Percentiles rank a stretch among this genome's conserved stretches.
Evolutionary conservation across 2,888 invertebrate genomes (phyloP).

Genomic region (Rugalucina vietnamica): DNA sequence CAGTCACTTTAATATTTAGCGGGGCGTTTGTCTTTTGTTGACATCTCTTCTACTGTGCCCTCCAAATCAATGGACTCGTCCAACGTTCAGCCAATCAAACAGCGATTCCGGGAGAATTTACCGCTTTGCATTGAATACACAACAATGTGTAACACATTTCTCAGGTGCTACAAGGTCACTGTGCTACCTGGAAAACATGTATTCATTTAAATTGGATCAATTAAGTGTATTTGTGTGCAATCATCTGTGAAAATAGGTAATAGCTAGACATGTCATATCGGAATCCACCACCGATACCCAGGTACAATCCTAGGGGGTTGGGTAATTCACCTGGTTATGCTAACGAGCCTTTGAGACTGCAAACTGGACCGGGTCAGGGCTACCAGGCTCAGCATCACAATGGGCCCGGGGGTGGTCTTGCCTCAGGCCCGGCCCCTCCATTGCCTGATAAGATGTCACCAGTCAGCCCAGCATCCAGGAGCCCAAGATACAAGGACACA

Average conservation of each 20-base stretch:
- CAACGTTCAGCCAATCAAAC: neutral
- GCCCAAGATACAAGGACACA: constrained; percentile 61
- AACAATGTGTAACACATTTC: neutral
- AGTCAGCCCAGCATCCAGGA: constrained; percentile 58
- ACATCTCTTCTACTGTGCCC: neutral
- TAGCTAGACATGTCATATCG: constrained; percentile 11
- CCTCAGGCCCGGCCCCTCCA: neutral
- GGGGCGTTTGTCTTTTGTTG: too few species aligned
- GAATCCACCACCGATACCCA: constrained; percentile 58
- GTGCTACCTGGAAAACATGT: neutral
- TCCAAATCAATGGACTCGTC: neutral
- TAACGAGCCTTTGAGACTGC: constrained; percentile 61
- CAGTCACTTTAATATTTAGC: too few species aligned
- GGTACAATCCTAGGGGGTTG: constrained; percentile 45
- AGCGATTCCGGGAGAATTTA: neutral
- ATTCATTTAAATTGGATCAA: neutral
- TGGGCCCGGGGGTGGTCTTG: constrained; percentile 31
- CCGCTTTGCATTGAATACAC: neutral
- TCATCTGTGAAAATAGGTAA: neutral
- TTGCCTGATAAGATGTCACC: constrained; percentile 45
- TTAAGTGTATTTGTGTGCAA: neutral
- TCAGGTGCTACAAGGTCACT: neutral
- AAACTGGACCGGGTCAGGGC: constrained; percentile 43
- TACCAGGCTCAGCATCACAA: constrained; percentile 48
- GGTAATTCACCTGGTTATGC: constrained; percentile 46